Base-by-base conservation (phyloP, 2,797 vertebrate genomes). In the Hoplostethus atlanticus region DNA sequence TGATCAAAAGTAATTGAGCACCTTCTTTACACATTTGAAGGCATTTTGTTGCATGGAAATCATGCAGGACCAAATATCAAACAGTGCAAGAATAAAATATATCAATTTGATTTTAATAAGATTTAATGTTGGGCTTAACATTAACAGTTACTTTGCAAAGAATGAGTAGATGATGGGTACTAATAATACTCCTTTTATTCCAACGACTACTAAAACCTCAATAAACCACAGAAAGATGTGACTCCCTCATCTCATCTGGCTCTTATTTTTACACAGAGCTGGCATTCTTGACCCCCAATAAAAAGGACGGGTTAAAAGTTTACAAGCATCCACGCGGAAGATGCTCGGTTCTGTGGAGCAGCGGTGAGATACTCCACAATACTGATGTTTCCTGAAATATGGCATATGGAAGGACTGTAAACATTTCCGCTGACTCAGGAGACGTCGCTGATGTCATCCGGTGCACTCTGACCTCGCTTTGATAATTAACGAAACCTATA, bases 231-330 rank as follows among this genome's bases (percentile, higher is more conserved):
- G 25, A 28, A 9, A 10, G 8, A 56, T 52, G 10, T 17, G 16
- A 53, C 36, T 68, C 61, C 21, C 25, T 64, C 48, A 15, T 51
- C 50, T 36, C 36, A 12, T 64, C 21, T 25, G 68, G 11, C 31
- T 55, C 59, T 68, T 34, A 67, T 68, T 75, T 56, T 34, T 38
- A 80, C 70, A 70, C 47, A 57, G 48, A 59, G 40, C 64, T 63
- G 58, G 68, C 76, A 84, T 89, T 86, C 86, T 81, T 83, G 71
- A 69, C 84, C 85, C 56, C 71, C 84, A 80, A 84, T 87, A 77
- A 90, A 73, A 78, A 65, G 63, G 57, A 79, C 77, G 86, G 87
- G 87, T 91, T 92, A 86, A 92, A 89, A 83, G 86, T 92, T 93
- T 91, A 91, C 74, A 77, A 79, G 77, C 79, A 66, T 83, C 83